phyloP scores from a whole-genome alignment of 2,888 invertebrate genomes.

The Lottia scabra region DNA sequence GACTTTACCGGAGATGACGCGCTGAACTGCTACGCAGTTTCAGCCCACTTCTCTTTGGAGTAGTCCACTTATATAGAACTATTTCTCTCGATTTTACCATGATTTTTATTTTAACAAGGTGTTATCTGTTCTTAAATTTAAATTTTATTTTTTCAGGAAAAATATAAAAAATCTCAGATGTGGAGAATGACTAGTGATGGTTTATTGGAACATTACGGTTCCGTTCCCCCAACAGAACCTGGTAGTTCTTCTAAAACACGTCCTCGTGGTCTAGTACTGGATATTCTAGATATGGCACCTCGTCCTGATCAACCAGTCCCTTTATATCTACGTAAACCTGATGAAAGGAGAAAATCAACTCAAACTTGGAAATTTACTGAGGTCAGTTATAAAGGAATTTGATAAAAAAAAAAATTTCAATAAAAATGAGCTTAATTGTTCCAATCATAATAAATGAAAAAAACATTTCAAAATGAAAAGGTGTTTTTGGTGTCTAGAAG shows the following conservation, averaged over 20 bases:
- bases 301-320: slow-evolving; percentile 83
- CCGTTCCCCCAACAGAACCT: slow-evolving; percentile 71
- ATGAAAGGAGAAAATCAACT: slow-evolving; percentile 85
- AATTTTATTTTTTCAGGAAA: slow-evolving; percentile 48
- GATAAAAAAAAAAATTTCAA: too few relatives aligned
- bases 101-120: neutral
- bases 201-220: slow-evolving; percentile 93
- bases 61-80: too few relatives aligned
- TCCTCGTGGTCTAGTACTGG: slow-evolving; percentile 77
- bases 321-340: slow-evolving; percentile 85
- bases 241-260: slow-evolving; percentile 42
- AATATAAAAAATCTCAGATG: slow-evolving; percentile 77
- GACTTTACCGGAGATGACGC: too few relatives aligned
- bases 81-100: too few relatives aligned
- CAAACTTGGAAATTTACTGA: slow-evolving; percentile 92
- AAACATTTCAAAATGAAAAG: too few relatives aligned
- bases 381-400: too few relatives aligned
- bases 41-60: too few relatives aligned
- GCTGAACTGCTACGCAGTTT: too few relatives aligned
- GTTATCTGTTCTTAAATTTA: too few relatives aligned
- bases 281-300: slow-evolving; percentile 88
- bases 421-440: too few relatives aligned
- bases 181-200: slow-evolving; percentile 94
- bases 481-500: too few relatives aligned
- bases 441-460: too few relatives aligned